Conservation (phyloP, 2,797 vertebrate species). For the Podargus strigoides region DNA sequence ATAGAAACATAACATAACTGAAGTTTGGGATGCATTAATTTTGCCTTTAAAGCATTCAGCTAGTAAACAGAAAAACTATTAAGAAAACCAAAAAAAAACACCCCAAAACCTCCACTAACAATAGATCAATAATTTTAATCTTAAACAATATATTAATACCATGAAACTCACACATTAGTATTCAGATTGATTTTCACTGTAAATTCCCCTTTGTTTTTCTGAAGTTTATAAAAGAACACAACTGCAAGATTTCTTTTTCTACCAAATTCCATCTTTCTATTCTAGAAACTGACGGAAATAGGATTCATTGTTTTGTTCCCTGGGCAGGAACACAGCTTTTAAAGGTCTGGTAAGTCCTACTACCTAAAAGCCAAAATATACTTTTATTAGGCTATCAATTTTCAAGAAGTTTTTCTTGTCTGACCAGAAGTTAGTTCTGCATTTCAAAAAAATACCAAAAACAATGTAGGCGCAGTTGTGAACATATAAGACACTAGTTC, state of each 20-base stretch:
- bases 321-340: not conserved
- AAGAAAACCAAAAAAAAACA: rapidly evolving
- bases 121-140: not conserved
- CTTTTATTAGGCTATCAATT: not conserved
- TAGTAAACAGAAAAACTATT: not conserved
- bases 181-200: not conserved
- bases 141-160: not conserved
- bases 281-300: not conserved
- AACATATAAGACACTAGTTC: not conserved
- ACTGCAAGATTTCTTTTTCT: not conserved
- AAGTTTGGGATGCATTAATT: not conserved
- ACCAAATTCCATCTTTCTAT: not conserved
- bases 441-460: not conserved
- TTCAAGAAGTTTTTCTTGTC: not conserved
- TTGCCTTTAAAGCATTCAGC: not conserved
- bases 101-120: too few relatives aligned
- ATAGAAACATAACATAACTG: not conserved
- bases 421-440: not conserved
- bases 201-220: not conserved
- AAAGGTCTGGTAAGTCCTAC: not conserved
- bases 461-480: not conserved
- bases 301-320: not conserved
- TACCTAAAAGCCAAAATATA: not conserved
- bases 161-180: not conserved
- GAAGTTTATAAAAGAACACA: not conserved